These are phyloP conservation scores for Hoplostethus atlanticus DNA, from an alignment of 2,797 vertebrate species.

Conservation along the genomic window DNA sequence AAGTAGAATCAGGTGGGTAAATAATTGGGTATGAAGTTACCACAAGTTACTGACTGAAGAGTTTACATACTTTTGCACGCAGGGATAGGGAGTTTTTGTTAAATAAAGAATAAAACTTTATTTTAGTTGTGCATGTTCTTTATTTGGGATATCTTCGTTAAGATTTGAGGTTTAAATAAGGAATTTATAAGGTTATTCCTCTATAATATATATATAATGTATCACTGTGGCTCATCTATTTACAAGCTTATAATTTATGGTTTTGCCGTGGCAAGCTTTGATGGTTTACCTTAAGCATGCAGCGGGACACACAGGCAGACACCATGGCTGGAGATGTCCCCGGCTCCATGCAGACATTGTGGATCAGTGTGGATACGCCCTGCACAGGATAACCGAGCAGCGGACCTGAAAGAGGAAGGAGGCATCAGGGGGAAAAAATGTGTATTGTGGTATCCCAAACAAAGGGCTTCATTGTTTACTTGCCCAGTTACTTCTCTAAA, in stretches of 20 bases:
- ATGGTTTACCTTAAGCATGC: slow-evolving; percentile 90
- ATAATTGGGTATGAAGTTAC: no score
- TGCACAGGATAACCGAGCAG: slow-evolving; percentile 92
- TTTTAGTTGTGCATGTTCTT: no score
- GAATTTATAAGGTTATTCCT: no score
- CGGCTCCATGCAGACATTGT: slow-evolving; percentile 82
- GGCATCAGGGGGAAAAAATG: not conserved
- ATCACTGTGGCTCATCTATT: not conserved
- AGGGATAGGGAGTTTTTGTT: no score
- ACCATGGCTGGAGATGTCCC: slow-evolving; percentile 94
- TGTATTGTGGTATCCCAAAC: not conserved
- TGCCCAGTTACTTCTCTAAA: not conserved
- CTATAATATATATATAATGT: no score
- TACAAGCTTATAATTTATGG: not conserved
- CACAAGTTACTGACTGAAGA: no score
- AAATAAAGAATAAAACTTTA: no score
- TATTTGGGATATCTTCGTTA: no score
- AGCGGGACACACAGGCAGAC: slow-evolving; percentile 93
- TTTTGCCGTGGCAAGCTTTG: not conserved
- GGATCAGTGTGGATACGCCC: slow-evolving; percentile 86
- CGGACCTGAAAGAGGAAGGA: slow-evolving; percentile 84
- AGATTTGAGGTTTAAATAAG: no score
- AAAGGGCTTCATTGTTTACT: not conserved
- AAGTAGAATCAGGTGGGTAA: no score
- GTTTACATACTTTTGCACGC: no score